phyloP scores from a whole-genome alignment of 2,113 vertebrate genomes.

The Gobiocypris rarus region DNA sequence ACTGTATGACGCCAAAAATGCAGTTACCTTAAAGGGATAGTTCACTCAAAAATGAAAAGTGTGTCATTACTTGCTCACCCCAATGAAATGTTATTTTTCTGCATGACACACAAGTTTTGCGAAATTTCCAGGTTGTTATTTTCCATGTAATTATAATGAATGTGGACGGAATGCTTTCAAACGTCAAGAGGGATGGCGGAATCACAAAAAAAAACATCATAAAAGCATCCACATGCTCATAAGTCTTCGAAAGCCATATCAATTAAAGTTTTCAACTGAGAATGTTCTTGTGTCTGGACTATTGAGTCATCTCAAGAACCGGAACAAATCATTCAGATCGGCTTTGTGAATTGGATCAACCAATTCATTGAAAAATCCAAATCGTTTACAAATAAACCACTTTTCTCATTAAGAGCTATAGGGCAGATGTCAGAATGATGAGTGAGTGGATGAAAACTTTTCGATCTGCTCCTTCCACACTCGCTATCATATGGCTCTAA shows the following conservation, averaged over 20 bases:
- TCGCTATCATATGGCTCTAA: neutral
- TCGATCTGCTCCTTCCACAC: neutral
- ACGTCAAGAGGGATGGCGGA: neutral
- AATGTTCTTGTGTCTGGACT: neutral
- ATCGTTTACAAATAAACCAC: neutral
- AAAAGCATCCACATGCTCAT: neutral
- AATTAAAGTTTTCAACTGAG: neutral
- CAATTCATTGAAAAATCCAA: neutral
- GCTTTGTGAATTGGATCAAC: neutral
- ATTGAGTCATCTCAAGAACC: neutral
- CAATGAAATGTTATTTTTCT: neutral
- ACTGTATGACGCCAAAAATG: neutral
- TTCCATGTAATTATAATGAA: constrained; percentile 2
- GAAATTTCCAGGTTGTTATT: neutral
- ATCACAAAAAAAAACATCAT: neutral
- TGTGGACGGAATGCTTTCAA: neutral
- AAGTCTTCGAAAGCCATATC: neutral
- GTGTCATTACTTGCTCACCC: too few relatives aligned
- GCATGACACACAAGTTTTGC: neutral
- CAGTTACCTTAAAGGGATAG: neutral
- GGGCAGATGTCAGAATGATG: neutral
- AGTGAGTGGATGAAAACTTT: neutral
- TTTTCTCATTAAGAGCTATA: neutral
- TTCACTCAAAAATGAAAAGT: neutral
- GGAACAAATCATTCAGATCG: neutral